These are phyloP conservation scores for Apus apus DNA, from an alignment of 2,113 vertebrate species.

Conservation along the genomic window DNA sequence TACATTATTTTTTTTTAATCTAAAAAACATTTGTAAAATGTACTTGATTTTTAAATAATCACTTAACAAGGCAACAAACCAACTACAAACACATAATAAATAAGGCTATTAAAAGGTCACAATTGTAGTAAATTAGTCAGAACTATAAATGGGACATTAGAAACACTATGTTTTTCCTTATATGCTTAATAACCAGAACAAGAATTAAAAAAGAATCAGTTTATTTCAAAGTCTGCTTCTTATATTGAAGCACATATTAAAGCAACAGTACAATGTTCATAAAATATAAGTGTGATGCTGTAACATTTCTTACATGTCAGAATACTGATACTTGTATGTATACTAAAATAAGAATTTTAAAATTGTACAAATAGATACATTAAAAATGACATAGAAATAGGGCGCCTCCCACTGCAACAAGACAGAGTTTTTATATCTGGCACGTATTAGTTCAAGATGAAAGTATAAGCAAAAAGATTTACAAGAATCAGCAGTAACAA, in stretches of 20 bases:
- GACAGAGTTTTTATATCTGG: slow-evolving; percentile 88
- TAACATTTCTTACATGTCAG: slow-evolving; percentile 98
- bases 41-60: slow-evolving; percentile 76
- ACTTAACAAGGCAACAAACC: slow-evolving; percentile 73
- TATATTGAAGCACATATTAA: slow-evolving; percentile 99
- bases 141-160: slow-evolving; percentile 75
- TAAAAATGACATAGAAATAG: slow-evolving; percentile 99
- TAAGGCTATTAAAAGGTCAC: slow-evolving; percentile 76
- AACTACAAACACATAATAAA: slow-evolving; percentile 76
- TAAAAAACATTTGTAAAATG: slow-evolving; percentile 71
- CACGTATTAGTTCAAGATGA: slow-evolving; percentile 89
- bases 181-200: slow-evolving; percentile 81
- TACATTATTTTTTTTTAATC: slow-evolving; percentile 64
- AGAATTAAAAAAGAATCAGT: slow-evolving; percentile 86
- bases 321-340: slow-evolving; percentile 99
- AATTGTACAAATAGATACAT: slow-evolving; percentile 99
- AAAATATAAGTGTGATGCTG: slow-evolving; percentile 99
- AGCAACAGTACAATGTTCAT: slow-evolving; percentile 99
- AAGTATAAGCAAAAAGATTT: slow-evolving; percentile 91
- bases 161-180: slow-evolving; percentile 66
- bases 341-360: slow-evolving; percentile 99
- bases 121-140: slow-evolving; percentile 73
- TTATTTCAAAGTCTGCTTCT: slow-evolving; percentile 99
- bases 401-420: slow-evolving; percentile 91
- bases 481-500: slow-evolving; percentile 89